Conservation (phyloP, 2,797 vertebrate genomes). For the Discoglossus pictus region DNA sequence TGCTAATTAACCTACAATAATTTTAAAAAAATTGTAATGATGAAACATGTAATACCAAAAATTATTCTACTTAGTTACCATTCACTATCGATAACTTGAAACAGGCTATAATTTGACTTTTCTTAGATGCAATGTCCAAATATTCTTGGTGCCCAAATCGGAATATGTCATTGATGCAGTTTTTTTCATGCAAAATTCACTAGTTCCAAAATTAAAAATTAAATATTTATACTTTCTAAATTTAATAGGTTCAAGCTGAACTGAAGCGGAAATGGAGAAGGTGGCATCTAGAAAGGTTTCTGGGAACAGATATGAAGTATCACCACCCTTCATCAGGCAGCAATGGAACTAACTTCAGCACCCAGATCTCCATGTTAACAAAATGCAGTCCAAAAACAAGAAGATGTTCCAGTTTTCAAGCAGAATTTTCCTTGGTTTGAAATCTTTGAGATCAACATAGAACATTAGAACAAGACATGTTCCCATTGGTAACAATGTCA, state of each 20-base stretch:
- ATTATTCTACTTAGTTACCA: no score
- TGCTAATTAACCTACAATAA: no score
- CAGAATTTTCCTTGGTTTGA: conserved; percentile 73
- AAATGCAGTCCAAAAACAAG: conserved; percentile 85
- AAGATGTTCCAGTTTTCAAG: conserved; percentile 74
- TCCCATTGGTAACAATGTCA: background rate
- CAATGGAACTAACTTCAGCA: conserved; percentile 91
- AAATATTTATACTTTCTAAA: background rate
- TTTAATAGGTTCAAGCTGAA: conserved; percentile 86
- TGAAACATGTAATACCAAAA: no score
- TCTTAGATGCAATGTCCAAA: no score
- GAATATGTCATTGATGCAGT: no score
- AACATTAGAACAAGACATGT: background rate
- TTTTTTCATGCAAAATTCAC: no score
- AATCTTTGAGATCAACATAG: background rate
- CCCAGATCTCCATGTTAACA: conserved; percentile 94
- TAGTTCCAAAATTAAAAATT: no score
- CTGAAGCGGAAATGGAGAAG: conserved; percentile 93
- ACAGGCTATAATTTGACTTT: no score
- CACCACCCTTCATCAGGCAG: conserved; percentile 87
- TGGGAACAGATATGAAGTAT: conserved; percentile 84
- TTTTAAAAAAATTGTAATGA: no score
- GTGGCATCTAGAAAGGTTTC: conserved; percentile 87
- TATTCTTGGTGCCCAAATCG: no score
- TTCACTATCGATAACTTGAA: no score